Base-by-base conservation (phyloP, 2,113 vertebrate species). In the Hyperopisus bebe region DNA sequence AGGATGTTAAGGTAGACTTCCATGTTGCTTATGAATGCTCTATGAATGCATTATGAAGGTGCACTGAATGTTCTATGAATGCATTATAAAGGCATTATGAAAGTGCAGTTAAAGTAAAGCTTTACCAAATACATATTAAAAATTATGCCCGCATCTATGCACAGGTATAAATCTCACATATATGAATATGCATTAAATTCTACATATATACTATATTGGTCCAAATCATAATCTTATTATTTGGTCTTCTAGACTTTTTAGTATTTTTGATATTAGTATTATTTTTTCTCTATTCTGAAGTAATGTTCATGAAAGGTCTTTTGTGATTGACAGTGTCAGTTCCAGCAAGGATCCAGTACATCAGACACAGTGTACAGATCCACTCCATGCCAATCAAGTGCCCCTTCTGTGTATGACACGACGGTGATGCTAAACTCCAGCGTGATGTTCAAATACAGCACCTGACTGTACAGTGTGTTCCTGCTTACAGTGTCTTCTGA, bases 401-500 rank as follows among this genome's bases (percentile, higher is more conserved):
- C 31, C 31, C 70, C 0, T 39, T 35, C 27, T 42, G 74, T 80
- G 2, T 11, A 13, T 10, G 35, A 77, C 70, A 39, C 35, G 35
- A 35, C 3, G 15, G 74, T 19, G 74, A 42, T 42, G 35, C 35
- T 74, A 35, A 35, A 74, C 66, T 35, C n/a, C 3, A 74, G 2
- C 27, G 31, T 15, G 66, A 3, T 15, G 27, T 31, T 15, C 4
- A 39, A 46, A 44, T 19, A 82, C 44, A 86, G 19, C 47, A 17
- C 19, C 44, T 53, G 27, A 55, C 77, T 89, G 47, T 44, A 27
- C n/a, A 39, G 15, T 35, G 46, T 42, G 83, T 42, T 39, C 39
- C 51, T 82, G 8, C 88, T 90, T 88, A 9, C 89, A 95, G 95
- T 89, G 55, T 89, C 90, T 21, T 89, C 74, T 55, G 90, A 91